Base-by-base conservation (phyloP, 2,888 invertebrate species). In the Sylvicola cinctus region DNA sequence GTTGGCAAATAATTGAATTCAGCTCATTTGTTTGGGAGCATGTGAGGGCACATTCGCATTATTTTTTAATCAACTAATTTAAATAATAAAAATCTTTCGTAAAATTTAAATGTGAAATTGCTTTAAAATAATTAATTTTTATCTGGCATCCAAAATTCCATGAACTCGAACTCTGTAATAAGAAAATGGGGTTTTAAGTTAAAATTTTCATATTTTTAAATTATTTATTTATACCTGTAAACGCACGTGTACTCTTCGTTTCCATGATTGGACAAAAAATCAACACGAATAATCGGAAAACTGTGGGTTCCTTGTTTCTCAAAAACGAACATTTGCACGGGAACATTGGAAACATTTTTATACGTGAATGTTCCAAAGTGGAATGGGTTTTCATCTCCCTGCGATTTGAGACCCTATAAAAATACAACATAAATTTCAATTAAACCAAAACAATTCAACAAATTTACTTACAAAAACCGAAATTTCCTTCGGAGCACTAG, bases 1-100 rank as follows among this genome's bases (percentile, higher is more conserved):
- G 68, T 74, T 4, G 74, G 74, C 38, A 77, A 78, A 54, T 74
- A 62, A 63, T 39, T 38, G 11, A 16, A 16, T n/a, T n/a, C n/a
- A n/a, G n/a, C n/a, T n/a, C n/a, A n/a, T n/a, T n/a, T n/a, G n/a
- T n/a, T n/a, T n/a, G n/a, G n/a, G n/a, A n/a, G n/a, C n/a, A n/a
- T n/a, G n/a, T n/a, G n/a, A n/a, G n/a, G n/a, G n/a, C n/a, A n/a
- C n/a, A n/a, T n/a, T n/a, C n/a, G n/a, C n/a, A n/a, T n/a, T n/a
- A n/a, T n/a, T n/a, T n/a, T n/a, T n/a, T n/a, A n/a, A n/a, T n/a
- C n/a, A n/a, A n/a, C n/a, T n/a, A n/a, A n/a, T n/a, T n/a, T n/a
- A n/a, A n/a, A n/a, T n/a, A n/a, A n/a, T n/a, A n/a, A 11, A 26
- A 26, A 26, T 26, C 8, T 16, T 5, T 16, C 11, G 14, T 13